Evolutionary conservation across 2,797 vertebrate genomes (phyloP).

Genomic region (Cyclura pinguis): DNA sequence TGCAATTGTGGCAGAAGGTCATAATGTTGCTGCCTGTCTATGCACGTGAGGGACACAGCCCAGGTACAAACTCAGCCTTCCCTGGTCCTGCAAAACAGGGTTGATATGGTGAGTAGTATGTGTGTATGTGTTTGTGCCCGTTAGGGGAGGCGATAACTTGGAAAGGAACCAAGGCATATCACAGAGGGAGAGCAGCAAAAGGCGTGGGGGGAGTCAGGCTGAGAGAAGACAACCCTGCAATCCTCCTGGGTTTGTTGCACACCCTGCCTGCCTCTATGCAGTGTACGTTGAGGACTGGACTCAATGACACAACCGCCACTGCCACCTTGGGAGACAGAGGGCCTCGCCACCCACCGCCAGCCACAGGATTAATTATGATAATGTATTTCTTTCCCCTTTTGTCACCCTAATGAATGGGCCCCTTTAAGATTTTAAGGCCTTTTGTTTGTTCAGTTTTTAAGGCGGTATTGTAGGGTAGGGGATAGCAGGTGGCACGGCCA

Average conservation of each 20-base stretch:
- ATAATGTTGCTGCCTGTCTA: neutral
- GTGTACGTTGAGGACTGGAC: constrained; percentile 76
- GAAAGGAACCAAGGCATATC: constrained; percentile 2
- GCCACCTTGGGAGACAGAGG: constrained; percentile 80
- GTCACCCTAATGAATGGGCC: constrained; percentile 93
- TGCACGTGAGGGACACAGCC: constrained; percentile 16
- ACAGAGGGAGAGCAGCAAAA: neutral
- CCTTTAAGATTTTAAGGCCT: constrained; percentile 89
- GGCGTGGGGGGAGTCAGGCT: neutral
- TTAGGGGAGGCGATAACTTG: neutral
- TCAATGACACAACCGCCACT: constrained; percentile 82
- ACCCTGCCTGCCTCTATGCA: constrained; percentile 1
- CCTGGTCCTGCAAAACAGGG: neutral
- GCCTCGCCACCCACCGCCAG: constrained; percentile 91
- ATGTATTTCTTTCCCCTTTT: constrained; percentile 95
- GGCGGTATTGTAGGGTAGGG: constrained; percentile 87
- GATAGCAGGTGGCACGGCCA: constrained; percentile 91
- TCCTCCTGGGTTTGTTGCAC: constrained; percentile 12
- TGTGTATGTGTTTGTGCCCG: neutral
- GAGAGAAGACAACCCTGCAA: neutral
- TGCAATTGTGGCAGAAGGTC: neutral
- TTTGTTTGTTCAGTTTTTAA: constrained; percentile 91
- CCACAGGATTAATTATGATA: constrained; percentile 94
- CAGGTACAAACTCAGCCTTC: neutral
- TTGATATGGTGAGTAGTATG: neutral